A percentile compares a stretch with the other conserved stretches of the same genome.
Evolutionary conservation across 1,140 invertebrate genomes (phyloP).

Genomic region (Bilobella aurantiaca): DNA sequence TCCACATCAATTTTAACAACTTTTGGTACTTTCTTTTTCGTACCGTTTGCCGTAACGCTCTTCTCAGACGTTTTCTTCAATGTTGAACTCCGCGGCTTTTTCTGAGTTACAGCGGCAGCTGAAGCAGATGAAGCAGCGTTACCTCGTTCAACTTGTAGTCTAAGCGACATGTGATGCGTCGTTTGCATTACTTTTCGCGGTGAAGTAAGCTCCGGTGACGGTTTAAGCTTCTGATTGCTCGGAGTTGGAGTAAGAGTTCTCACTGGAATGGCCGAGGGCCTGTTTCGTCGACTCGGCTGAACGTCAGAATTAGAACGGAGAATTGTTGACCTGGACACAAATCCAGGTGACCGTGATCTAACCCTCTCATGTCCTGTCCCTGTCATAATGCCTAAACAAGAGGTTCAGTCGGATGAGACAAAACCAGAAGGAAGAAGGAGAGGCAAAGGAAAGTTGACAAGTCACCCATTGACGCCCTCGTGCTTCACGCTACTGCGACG

Average conservation of each 20-base stretch:
- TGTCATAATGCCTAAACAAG: constrained; percentile 13
- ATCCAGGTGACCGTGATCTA: constrained; percentile 40
- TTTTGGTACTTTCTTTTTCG: constrained; percentile 17
- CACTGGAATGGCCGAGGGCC: constrained; percentile 21
- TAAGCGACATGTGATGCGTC: constrained; percentile 26
- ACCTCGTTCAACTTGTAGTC: constrained; percentile 31
- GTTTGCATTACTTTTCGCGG: constrained; percentile 50
- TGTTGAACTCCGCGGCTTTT: constrained; percentile 11
- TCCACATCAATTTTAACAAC: constrained; percentile 22
- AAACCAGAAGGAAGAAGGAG: not conserved
- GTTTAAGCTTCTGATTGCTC: constrained; percentile 25
- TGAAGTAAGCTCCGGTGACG: constrained; percentile 44
- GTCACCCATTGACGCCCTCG: not conserved
- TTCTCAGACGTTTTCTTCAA: constrained; percentile 20
- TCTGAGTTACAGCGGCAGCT: not conserved
- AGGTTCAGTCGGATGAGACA: not conserved
- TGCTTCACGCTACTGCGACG: not conserved
- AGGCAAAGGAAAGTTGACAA: not conserved
- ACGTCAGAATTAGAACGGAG: constrained; percentile 21
- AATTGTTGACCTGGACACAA: constrained; percentile 35
- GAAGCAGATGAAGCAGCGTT: constrained; percentile 9
- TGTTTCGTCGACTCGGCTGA: constrained; percentile 8
- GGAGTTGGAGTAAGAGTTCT: constrained; percentile 18
- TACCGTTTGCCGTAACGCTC: constrained; percentile 8
- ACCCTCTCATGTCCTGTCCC: constrained; percentile 31